Base-by-base conservation (phyloP, 2,113 vertebrate species). In the Notothenia rossii region DNA sequence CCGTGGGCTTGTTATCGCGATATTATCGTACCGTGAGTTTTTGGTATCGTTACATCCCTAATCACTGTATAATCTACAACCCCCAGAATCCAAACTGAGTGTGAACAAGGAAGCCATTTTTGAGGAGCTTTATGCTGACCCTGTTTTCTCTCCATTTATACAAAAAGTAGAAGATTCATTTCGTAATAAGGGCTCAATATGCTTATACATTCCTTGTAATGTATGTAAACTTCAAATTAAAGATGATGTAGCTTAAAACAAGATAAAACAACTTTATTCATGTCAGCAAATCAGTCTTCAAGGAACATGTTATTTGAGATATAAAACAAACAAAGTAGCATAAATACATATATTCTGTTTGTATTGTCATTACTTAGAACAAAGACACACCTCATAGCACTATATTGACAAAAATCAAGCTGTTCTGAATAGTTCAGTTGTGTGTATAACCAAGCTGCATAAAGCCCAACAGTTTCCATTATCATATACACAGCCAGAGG, bases 401-500 rank as follows among this genome's bases (percentile, higher is more conserved):
- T 10, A 50, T 62, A 10, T 62, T 17, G 50, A 18, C 33, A 4
- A 33, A 33, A 10, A 73, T 73, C 20, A 60, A 25, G 15, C 46
- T 22, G 51, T 66, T 33, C 18, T 49, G 14, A 53, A 11, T 9
- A 20, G 61, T n/a, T 46, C 15, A 12, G 10, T 43, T 36, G 25
- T 53, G 64, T 29, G 25, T 18, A 36, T 1, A 8, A 20, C 53
- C 46, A 46, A 43, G 22, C 33, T 25, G 29, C 50, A 71, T 36
- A 66, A 48, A 77, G 40, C 22, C 22, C 22, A 22, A 22, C 13
- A 62, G 22, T 63, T 65, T 49, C 43, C 67, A 64, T 58, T 43
- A 63, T 48, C 22, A 17, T 12, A 36, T 15, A 56, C 7, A 17
- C 33, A 64, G 58, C 63, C 58, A 40, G 25, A 69, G n/a, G 3